Conservation (phyloP, 2,888 invertebrate genomes). For the Laspeyria flexula region DNA sequence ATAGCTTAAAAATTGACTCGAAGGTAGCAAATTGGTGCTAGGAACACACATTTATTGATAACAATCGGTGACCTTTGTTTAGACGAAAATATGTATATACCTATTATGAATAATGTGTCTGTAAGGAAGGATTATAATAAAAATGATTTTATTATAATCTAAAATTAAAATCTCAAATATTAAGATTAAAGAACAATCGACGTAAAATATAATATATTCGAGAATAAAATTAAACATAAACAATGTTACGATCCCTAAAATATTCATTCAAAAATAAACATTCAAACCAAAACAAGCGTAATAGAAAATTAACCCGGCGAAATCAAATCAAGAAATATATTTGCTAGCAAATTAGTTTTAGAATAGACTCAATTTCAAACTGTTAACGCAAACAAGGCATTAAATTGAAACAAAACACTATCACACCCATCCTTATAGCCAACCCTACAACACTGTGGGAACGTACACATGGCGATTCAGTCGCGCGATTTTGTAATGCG, state of each 20-base stretch:
- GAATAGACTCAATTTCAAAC: slow-evolving; percentile 40
- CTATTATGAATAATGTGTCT: no score
- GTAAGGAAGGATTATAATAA: no score
- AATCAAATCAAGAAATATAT: slow-evolving; percentile 44
- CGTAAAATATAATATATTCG: not conserved
- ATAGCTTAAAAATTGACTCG: no score
- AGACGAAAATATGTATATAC: no score
- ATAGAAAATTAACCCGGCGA: slow-evolving; percentile 38
- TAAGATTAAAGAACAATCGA: not conserved
- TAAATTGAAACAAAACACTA: slow-evolving; percentile 55
- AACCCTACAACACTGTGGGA: slow-evolving; percentile 33
- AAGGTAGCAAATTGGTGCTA: no score
- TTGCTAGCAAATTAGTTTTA: slow-evolving; percentile 39
- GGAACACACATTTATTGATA: no score
- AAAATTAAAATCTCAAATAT: no score
- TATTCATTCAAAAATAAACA: slow-evolving; percentile 23
- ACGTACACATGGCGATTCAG: slow-evolving; percentile 26
- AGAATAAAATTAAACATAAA: slow-evolving; percentile 1
- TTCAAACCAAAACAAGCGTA: slow-evolving; percentile 25
- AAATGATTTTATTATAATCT: no score
- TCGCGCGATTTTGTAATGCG: slow-evolving; percentile 28
- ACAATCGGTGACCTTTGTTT: no score
- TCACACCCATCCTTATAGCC: slow-evolving; percentile 19
- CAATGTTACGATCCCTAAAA: slow-evolving; percentile 10
- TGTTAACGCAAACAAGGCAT: slow-evolving; percentile 44